phyloP scores from a whole-genome alignment of 2,888 invertebrate species.

The Tetragnatha montana region DNA sequence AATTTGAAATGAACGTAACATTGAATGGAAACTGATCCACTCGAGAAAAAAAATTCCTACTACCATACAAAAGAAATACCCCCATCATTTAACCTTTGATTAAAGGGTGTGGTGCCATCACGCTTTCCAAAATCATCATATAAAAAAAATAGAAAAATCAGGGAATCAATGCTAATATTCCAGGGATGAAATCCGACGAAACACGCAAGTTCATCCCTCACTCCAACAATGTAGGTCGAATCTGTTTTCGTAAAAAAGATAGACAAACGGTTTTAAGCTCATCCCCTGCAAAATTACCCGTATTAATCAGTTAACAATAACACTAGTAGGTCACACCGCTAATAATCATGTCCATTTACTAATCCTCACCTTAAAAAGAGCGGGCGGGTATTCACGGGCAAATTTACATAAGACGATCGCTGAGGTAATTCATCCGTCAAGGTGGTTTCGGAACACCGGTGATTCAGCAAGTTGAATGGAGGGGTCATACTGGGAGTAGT shows the following conservation, averaged over 20 bases:
- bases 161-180: neutral
- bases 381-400: neutral
- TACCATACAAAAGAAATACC: neutral
- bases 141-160: too few species aligned
- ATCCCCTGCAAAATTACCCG: neutral
- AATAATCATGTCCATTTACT: neutral
- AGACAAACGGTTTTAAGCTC: neutral
- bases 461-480: neutral
- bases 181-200: neutral
- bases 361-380: neutral
- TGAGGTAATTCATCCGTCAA: neutral
- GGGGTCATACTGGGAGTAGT: neutral
- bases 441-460: neutral
- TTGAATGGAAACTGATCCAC: neutral
- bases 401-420: conserved; percentile 24
- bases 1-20: too few species aligned
- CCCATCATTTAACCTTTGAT: neutral
- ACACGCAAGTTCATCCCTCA: neutral
- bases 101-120: neutral
- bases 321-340: conserved; percentile 7
- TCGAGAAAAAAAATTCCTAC: neutral
- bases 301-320: neutral
- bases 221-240: neutral
- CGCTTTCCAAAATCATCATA: neutral
- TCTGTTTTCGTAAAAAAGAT: neutral